Evolutionary conservation across 2,888 invertebrate species (phyloP).

Genomic region (Lycophotia porphyrea): DNA sequence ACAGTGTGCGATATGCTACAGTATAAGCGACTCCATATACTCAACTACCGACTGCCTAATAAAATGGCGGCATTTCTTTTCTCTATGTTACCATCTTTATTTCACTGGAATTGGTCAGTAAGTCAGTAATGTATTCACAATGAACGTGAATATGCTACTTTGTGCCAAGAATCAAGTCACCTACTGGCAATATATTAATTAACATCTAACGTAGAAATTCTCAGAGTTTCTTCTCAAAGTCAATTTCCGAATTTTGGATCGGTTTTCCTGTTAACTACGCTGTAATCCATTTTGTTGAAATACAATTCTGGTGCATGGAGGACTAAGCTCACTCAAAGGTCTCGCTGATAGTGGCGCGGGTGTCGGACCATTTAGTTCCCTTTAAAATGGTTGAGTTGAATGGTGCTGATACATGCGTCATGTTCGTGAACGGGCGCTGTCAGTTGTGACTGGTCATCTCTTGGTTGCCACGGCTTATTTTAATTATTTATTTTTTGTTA

Average conservation of each 20-base stretch:
- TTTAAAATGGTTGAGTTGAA: too few species aligned
- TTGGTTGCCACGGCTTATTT: too few species aligned
- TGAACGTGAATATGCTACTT: neutral
- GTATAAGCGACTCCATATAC: neutral
- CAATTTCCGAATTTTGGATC: neutral
- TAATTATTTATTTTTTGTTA: too few species aligned
- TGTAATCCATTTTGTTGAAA: neutral
- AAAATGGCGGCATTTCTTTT: neutral
- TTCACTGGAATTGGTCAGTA: neutral
- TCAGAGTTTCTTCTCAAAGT: conserved; percentile 33
- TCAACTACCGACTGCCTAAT: neutral
- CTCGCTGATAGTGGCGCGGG: too few species aligned
- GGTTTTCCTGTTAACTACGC: conserved; percentile 24
- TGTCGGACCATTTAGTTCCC: too few species aligned
- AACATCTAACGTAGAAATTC: conserved; percentile 9
- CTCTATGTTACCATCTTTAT: neutral
- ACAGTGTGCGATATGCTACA: neutral
- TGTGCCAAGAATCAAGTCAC: conserved; percentile 9
- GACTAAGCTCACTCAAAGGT: too few species aligned
- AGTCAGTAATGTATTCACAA: neutral
- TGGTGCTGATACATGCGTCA: too few species aligned
- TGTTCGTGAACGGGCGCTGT: too few species aligned
- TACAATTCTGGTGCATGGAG: neutral
- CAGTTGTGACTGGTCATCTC: too few species aligned
- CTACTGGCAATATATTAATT: conserved; percentile 16